Evolutionary conservation across 2,888 invertebrate species (phyloP).

Genomic region (Taenaris catops): DNA sequence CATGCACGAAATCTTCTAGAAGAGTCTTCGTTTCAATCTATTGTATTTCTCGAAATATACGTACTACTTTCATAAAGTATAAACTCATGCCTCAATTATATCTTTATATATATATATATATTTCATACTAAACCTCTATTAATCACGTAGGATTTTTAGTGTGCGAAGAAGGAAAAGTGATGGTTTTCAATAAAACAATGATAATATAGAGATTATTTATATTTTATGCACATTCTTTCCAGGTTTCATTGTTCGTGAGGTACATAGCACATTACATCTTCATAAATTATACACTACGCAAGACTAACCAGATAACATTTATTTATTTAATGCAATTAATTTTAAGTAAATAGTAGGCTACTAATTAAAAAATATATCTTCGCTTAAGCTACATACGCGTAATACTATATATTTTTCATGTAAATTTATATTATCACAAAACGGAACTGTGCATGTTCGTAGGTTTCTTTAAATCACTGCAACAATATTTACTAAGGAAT

Average conservation of each 20-base stretch:
- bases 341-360: slow-evolving; percentile 12
- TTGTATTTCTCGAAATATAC: too few relatives aligned
- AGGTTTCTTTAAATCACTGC: slow-evolving; percentile 18
- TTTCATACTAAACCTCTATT: too few relatives aligned
- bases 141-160: too few relatives aligned
- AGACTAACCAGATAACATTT: slow-evolving; percentile 23
- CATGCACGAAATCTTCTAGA: too few relatives aligned
- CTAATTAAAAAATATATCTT: slow-evolving; percentile 21
- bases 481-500: too few relatives aligned
- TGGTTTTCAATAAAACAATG: slow-evolving; percentile 11
- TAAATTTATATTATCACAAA: slow-evolving; percentile 26
- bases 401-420: slow-evolving; percentile 18
- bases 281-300: slow-evolving; percentile 24
- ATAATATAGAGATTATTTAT: slow-evolving; percentile 14
- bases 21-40: too few relatives aligned
- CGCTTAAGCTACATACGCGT: slow-evolving; percentile 12
- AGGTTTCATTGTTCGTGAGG: slow-evolving; percentile 61
- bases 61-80: too few relatives aligned
- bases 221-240: slow-evolving; percentile 16
- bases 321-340: slow-evolving; percentile 21
- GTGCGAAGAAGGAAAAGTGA: too few relatives aligned
- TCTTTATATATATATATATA: too few relatives aligned
- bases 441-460: slow-evolving; percentile 21
- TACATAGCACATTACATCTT: slow-evolving; percentile 26
- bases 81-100: too few relatives aligned